Evolutionary conservation across 1,140 invertebrate genomes (phyloP), one percentile per base, ranked within the genome.

Genomic region (Micrasema longulum): DNA sequence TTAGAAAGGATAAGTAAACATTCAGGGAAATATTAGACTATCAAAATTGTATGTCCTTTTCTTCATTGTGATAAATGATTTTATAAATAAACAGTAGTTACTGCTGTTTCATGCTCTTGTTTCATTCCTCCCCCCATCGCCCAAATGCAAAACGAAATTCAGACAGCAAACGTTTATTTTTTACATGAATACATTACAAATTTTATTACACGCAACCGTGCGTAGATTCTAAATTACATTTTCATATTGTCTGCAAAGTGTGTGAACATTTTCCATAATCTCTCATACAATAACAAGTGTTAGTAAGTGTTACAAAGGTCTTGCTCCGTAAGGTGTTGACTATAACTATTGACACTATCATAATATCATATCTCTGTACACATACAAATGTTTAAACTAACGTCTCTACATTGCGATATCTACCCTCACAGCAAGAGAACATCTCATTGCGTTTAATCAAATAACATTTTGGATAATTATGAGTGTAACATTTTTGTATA

Each of bases 171-270:
- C 55, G 60, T 75, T 71, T 74, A 71, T 71, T 75, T 74, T 71
- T 71, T 74, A 74, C 69, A 75, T 64, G 57, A 69, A 69, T 75
- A 72, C 69, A 75, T 75, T 75, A 75, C 70, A 75, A 75, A 75
- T 66, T 74, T 75, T 72, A 75, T 69, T 72, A 69, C 70, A 75
- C 69, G 55, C 45, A 60, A 43, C 60, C 35, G 68, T 71, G 69
- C 64, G 65, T 74, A 74, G 22, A 23, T 65, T 60, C 73, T 71
- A 69, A 48, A 67, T 55, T 71, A 71, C 55, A 66, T 66, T 50
- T 75, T 70, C 52, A 75, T 75, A 75, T 75, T 75, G 74, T 75
- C 74, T 72, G 74, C 70, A 57, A 71, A 73, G 57, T 55, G 65
- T 72, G 14, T 64, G 43, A 50, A 60, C 16, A 60, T 41, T 60